Evolutionary conservation across 2,888 invertebrate genomes (phyloP).

Genomic region (Spodoptera exigua): DNA sequence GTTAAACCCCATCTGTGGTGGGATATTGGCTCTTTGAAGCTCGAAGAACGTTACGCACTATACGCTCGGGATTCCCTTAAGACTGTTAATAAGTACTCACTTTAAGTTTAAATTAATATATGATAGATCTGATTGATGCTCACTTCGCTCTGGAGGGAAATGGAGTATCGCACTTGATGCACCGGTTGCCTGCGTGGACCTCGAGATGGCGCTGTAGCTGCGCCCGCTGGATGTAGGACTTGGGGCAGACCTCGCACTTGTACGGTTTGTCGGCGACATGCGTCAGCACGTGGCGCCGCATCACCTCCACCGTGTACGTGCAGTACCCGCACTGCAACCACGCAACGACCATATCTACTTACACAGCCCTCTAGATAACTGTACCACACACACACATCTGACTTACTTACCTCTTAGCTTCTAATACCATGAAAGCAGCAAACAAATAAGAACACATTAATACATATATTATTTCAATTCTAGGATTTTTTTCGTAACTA

Average conservation of each 20-base stretch:
- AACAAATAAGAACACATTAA: constrained; percentile 39
- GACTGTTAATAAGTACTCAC: not conserved
- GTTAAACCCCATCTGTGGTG: too few species aligned
- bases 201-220: constrained; percentile 94
- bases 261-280: constrained; percentile 87
- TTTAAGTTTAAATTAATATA: too few species aligned
- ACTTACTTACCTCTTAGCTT: constrained; percentile 60
- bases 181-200: constrained; percentile 92
- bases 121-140: constrained; percentile 13
- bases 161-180: constrained; percentile 75
- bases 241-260: constrained; percentile 91
- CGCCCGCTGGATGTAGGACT: constrained; percentile 95
- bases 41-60: too few species aligned
- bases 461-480: constrained; percentile 3
- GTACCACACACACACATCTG: not conserved
- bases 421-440: constrained; percentile 54
- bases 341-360: not conserved
- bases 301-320: constrained; percentile 95
- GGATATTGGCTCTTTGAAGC: too few species aligned
- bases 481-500: too few species aligned
- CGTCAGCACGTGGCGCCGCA: constrained; percentile 93
- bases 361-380: too few species aligned
- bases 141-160: constrained; percentile 71
- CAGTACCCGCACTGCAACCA: constrained; percentile 91
- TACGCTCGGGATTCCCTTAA: too few species aligned